These are phyloP conservation scores for Tichodroma muraria DNA, from an alignment of 2,113 vertebrate genomes.

Conservation along the genomic window DNA sequence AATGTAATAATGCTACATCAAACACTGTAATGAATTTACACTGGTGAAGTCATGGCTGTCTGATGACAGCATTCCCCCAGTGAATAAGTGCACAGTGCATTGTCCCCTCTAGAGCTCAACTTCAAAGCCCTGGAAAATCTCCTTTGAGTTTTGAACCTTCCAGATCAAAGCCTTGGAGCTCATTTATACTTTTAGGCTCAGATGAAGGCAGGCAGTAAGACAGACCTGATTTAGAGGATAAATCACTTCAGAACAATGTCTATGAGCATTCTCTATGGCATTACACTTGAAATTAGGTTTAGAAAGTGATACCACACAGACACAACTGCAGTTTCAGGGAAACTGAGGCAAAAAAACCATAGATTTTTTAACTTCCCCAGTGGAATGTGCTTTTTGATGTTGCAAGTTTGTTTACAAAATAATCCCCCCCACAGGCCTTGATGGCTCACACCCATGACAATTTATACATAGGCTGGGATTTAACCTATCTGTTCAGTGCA, in stretches of 20 bases:
- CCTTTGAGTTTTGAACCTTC: slow-evolving; percentile 65
- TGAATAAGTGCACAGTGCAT: slow-evolving; percentile 77
- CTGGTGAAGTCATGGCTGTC: slow-evolving; percentile 1
- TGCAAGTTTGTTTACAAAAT: not conserved
- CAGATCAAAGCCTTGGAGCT: slow-evolving; percentile 78
- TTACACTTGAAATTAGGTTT: slow-evolving; percentile 41
- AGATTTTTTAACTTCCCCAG: not conserved
- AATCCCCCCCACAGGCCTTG: not conserved
- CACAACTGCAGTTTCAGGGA: not conserved
- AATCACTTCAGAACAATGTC: slow-evolving; percentile 55
- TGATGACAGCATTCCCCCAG: slow-evolving; percentile 22
- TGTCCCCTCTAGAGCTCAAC: slow-evolving; percentile 67
- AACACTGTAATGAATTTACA: slow-evolving; percentile 49
- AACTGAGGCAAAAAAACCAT: not conserved
- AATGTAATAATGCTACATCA: slow-evolving; percentile 20
- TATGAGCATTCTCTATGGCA: slow-evolving; percentile 8
- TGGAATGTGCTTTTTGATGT: not conserved
- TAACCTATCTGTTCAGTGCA: not conserved
- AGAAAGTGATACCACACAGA: slow-evolving; percentile 14
- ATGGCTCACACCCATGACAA: not conserved
- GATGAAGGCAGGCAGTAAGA: slow-evolving; percentile 68
- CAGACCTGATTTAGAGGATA: slow-evolving; percentile 58
- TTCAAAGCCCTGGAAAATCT: slow-evolving; percentile 67
- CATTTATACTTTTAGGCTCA: slow-evolving; percentile 80
- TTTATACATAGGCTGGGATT: not conserved